These are phyloP conservation scores for Carettochelys insculpta DNA, from an alignment of 2,113 vertebrate species.

Conservation along the genomic window DNA sequence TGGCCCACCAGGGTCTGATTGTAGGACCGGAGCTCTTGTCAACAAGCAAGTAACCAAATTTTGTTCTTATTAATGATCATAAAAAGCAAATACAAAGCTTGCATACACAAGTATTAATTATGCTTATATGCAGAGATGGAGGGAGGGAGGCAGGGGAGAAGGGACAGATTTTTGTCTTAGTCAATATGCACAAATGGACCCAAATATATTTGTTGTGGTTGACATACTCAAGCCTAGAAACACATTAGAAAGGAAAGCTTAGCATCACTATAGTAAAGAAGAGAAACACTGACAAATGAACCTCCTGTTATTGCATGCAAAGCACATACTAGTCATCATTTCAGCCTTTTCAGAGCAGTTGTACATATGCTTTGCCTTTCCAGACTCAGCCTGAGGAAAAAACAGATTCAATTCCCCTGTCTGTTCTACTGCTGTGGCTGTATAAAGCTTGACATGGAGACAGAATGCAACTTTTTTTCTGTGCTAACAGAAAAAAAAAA, in stretches of 20 bases:
- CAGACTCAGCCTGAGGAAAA: constrained; percentile 36
- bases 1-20: neutral
- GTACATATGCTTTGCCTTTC: constrained; percentile 19
- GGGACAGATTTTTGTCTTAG: neutral
- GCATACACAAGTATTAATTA: neutral
- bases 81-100: neutral
- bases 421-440: constrained; percentile 6
- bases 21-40: neutral
- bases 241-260: constrained; percentile 37
- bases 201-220: constrained; percentile 30
- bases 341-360: constrained; percentile 30
- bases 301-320: constrained; percentile 43
- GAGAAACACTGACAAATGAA: constrained; percentile 52
- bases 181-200: neutral
- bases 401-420: constrained; percentile 19
- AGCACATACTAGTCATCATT: constrained; percentile 52
- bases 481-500: neutral
- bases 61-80: neutral
- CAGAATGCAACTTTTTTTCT: no score
- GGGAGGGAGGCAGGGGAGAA: neutral
- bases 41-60: neutral
- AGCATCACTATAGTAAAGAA: constrained; percentile 36
- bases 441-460: constrained; percentile 6
- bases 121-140: neutral
- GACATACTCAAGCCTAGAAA: constrained; percentile 4